phyloP scores from a whole-genome alignment of 2,797 vertebrate species.

The Salarias fasciatus region DNA sequence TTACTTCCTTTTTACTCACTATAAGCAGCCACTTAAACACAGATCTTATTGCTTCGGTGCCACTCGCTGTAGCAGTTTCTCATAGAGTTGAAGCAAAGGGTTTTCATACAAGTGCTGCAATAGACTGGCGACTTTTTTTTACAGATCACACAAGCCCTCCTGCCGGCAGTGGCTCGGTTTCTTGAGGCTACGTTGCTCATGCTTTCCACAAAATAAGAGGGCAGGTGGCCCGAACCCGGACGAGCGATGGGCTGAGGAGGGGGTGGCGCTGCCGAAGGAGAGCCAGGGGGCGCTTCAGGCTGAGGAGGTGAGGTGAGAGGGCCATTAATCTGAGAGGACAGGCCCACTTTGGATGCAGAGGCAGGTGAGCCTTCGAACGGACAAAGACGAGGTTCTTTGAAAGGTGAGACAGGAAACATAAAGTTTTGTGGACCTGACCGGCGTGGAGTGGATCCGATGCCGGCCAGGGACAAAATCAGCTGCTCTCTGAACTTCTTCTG shows the following conservation, averaged over 20 bases:
- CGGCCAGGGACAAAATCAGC: constrained; percentile 60
- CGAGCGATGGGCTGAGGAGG: neutral
- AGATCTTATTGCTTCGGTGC: constrained; percentile 57
- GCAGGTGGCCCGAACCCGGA: constrained; percentile 56
- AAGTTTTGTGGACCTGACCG: constrained; percentile 45
- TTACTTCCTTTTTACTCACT: too few relatives aligned
- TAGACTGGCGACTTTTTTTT: constrained; percentile 65
- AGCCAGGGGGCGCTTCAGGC: neutral
- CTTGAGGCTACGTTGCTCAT: constrained; percentile 60
- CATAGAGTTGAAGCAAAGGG: constrained; percentile 60
- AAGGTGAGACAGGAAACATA: constrained; percentile 19
- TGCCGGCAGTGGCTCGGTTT: constrained; percentile 51
- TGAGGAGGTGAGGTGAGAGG: neutral
- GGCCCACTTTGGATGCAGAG: neutral
- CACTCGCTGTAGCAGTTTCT: constrained; percentile 69
- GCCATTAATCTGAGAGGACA: neutral
- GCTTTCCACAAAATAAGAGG: constrained; percentile 59
- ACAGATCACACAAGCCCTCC: constrained; percentile 63
- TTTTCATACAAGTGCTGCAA: constrained; percentile 68
- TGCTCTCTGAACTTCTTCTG: constrained; percentile 67
- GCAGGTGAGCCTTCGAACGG: neutral
- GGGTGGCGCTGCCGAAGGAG: neutral
- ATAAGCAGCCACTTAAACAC: neutral
- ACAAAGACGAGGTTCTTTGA: constrained; percentile 7
- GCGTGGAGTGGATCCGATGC: constrained; percentile 54